A percentile compares a stretch with the other conserved stretches of the same genome.
phyloP scores from a whole-genome alignment of 2,888 invertebrate genomes.

The Gortyna flavago region DNA sequence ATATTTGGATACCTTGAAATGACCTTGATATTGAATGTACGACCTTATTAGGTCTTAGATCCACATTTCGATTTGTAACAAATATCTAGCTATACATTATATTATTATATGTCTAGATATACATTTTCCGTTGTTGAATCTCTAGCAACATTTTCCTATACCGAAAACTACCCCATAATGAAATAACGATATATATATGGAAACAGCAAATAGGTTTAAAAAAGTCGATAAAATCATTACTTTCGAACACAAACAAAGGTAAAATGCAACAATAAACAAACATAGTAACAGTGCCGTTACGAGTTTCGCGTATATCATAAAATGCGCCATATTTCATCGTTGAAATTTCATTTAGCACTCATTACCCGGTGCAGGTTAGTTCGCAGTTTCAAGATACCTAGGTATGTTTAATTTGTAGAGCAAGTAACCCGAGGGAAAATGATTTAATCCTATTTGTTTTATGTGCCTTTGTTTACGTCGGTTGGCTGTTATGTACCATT shows the following conservation, averaged over 20 bases:
- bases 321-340: conserved; percentile 79
- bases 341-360: conserved; percentile 76
- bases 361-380: conserved; percentile 69
- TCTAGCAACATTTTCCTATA: neutral
- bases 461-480: conserved; percentile 64
- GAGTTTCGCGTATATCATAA: conserved; percentile 67
- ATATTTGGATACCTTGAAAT: neutral
- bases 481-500: conserved; percentile 44
- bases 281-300: conserved; percentile 28
- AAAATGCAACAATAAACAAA: conserved; percentile 33
- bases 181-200: conserved; percentile 7
- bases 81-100: too few relatives aligned
- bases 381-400: conserved; percentile 57
- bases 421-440: conserved; percentile 64
- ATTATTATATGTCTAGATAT: too few relatives aligned
- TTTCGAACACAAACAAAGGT: conserved; percentile 15
- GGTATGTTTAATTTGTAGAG: conserved; percentile 65
- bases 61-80: neutral
- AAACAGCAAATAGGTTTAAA: neutral
- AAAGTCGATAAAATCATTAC: conserved; percentile 28
- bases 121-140: neutral
- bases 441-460: conserved; percentile 68
- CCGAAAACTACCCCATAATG: neutral
- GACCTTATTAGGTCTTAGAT: conserved; percentile 1
- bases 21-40: too few relatives aligned